Evolutionary conservation across 2,797 vertebrate genomes (phyloP).

Genomic region (Poecilia velifera): DNA sequence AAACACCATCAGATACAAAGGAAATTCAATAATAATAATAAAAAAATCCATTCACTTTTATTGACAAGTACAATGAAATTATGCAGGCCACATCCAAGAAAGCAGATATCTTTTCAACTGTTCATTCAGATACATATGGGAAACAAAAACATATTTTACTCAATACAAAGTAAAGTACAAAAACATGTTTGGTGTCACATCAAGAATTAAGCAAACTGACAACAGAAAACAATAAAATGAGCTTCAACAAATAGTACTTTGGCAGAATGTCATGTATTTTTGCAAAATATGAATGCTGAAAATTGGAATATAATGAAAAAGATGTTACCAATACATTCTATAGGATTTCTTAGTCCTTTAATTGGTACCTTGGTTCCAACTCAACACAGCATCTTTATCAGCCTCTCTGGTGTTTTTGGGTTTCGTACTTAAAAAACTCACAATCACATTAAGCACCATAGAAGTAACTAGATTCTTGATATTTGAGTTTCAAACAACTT

Average conservation of each 20-base stretch:
- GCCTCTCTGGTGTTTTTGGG: background rate
- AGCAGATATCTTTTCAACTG: conserved; percentile 20
- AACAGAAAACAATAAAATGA: conserved; percentile 9
- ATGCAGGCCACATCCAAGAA: conserved; percentile 38
- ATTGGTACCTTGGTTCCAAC: conserved; percentile 37
- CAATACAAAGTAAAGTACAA: background rate
- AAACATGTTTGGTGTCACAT: conserved; percentile 5
- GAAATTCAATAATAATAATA: background rate
- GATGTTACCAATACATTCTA: conserved; percentile 31
- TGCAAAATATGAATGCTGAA: conserved; percentile 17
- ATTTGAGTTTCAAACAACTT: background rate
- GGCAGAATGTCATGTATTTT: conserved; percentile 13
- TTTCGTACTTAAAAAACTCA: conserved; percentile 7
- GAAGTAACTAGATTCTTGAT: background rate
- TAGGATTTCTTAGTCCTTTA: conserved; percentile 14
- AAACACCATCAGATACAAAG: background rate
- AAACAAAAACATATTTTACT: conserved; percentile 60
- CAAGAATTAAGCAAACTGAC: conserved; percentile 19
- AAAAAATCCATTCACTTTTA: conserved; percentile 49
- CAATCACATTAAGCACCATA: conserved; percentile 10
- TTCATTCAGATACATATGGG: background rate
- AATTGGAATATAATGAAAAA: background rate
- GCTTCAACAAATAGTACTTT: conserved; percentile 22
- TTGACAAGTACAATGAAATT: conserved; percentile 60
- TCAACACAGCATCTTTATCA: conserved; percentile 6